phyloP scores from a whole-genome alignment of 2,113 vertebrate genomes.

The Elaphurus davidianus region DNA sequence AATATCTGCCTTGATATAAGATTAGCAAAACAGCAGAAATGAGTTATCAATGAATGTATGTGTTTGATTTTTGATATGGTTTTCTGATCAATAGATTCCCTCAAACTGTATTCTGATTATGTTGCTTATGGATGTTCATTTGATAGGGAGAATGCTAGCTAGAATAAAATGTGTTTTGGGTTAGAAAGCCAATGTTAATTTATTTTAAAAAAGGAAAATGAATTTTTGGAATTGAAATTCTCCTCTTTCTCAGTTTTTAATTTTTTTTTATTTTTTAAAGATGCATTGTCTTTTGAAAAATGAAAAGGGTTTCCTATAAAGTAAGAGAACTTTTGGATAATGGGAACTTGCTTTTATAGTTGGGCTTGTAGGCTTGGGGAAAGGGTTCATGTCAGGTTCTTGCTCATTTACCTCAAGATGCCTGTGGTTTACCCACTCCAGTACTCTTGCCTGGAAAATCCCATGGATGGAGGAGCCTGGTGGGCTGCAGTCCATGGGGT shows the following conservation, averaged over 20 bases:
- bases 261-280: not conserved
- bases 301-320: not conserved
- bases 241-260: not conserved
- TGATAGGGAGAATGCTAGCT: not conserved
- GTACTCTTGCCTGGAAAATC: too few species aligned
- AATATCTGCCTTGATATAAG: not conserved
- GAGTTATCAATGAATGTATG: not conserved
- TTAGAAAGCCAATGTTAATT: not conserved
- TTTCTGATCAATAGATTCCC: not conserved
- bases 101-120: not conserved
- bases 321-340: not conserved
- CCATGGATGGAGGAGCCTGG: too few species aligned
- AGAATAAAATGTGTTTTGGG: slow-evolving; percentile 1
- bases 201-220: not conserved
- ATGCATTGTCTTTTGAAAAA: not conserved
- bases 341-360: not conserved
- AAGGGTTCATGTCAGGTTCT: not conserved
- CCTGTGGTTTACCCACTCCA: not conserved
- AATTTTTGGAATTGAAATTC: not conserved
- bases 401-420: not conserved
- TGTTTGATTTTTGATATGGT: not conserved
- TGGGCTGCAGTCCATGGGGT: too few species aligned
- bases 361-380: not conserved
- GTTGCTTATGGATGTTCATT: not conserved
- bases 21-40: not conserved